Base-by-base conservation (phyloP, 2,113 vertebrate genomes). In the Noturus placidus region DNA sequence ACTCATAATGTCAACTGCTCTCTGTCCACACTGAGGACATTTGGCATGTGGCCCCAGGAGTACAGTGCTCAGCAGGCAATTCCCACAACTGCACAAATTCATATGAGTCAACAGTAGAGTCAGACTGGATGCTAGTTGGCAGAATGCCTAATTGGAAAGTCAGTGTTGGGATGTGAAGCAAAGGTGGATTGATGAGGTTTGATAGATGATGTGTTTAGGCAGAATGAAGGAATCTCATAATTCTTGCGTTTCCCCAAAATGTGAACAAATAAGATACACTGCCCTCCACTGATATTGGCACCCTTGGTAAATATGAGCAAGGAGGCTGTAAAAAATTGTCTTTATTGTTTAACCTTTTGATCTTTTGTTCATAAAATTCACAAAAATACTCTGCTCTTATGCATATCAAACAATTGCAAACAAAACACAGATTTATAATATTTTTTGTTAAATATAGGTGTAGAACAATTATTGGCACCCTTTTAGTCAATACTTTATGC, bases 131-230 rank as follows among this genome's bases (percentile, higher is more conserved):
- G 83, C 59, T 84, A 86, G 67, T 46, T 50, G 67, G 82, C 65
- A 74, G 86, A 74, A 87, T 63, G 83, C 83, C 88, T 90, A 91
- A 92, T 91, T 91, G 74, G 86, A 69, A 33, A 33, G n/a, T 30
- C 63, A 67, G 14, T 33, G 30, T 33, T 15, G 15, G 13, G 65
- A 69, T 69, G n/a, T 69, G 30, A 69, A 5, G 65, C n/a, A 17
- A 69, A 69, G n/a, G 30, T 69, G 65, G 30, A 61, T 9, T 61
- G 59, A 63, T 63, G 25, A 25, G 22, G 22, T 27, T 11, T n/a
- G 61, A 63, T 27, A 27, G 25, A 63, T 27, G 25, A 8, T 27
- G 2, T 30, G 65, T 33, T 69, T 69, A 4, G 14, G 30, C n/a
- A 69, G 67, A 69, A 67, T 30, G 11, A 30, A 13, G 11, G 46